Conservation (phyloP, 2,888 invertebrate genomes). For the Perizoma flavofasciatum region DNA sequence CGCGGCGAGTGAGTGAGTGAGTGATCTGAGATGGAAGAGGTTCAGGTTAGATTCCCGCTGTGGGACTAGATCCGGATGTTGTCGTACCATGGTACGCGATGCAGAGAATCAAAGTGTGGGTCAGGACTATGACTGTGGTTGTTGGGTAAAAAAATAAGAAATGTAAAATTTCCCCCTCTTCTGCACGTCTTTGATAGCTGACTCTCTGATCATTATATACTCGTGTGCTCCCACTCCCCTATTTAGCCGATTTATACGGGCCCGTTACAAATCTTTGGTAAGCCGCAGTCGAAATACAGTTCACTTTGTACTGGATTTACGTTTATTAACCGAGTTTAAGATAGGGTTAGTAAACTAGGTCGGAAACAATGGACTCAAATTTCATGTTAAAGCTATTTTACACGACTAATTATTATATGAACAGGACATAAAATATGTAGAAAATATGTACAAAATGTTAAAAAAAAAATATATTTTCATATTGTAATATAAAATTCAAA, state of each 20-base stretch:
- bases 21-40: too few species aligned
- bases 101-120: too few species aligned
- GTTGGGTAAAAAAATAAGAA: too few species aligned
- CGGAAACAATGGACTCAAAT: constrained; percentile 19
- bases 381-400: constrained; percentile 16
- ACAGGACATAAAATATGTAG: background rate
- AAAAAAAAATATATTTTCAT: too few species aligned
- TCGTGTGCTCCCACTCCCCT: constrained; percentile 28
- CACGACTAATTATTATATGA: background rate
- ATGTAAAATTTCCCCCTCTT: too few species aligned
- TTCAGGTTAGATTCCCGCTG: too few species aligned
- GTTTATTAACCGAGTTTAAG: constrained; percentile 66
- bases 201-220: constrained; percentile 5
- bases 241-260: constrained; percentile 40
- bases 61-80: too few species aligned
- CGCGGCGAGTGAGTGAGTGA: too few species aligned
- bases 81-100: too few species aligned
- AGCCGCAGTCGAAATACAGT: constrained; percentile 68
- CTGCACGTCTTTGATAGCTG: background rate
- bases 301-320: constrained; percentile 70
- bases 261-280: constrained; percentile 73
- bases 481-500: background rate
- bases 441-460: too few species aligned
- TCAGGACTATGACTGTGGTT: too few species aligned
- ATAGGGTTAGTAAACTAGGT: constrained; percentile 40